Conservation (phyloP, 2,797 vertebrate species). For the Prionace glauca region DNA sequence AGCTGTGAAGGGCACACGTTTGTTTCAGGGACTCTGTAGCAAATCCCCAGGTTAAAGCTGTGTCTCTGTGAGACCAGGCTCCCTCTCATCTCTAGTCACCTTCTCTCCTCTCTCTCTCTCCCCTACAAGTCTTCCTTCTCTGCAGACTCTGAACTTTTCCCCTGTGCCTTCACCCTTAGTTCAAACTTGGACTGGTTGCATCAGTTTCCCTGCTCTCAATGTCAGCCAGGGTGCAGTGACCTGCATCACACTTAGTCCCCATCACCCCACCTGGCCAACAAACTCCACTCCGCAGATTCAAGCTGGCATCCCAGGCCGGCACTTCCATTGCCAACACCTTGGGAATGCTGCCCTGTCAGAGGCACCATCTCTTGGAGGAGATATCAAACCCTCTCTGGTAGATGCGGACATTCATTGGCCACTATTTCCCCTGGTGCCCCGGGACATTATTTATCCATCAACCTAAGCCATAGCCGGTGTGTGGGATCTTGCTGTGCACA, state of each 20-base stretch:
- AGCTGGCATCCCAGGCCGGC: background rate
- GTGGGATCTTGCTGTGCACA: background rate
- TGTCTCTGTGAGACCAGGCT: background rate
- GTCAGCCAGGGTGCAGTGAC: background rate
- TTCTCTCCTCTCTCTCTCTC: background rate
- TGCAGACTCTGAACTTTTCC: background rate
- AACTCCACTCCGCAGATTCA: background rate
- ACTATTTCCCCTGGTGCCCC: background rate
- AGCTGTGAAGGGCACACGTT: background rate
- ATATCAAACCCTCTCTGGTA: no score
- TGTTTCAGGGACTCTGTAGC: background rate
- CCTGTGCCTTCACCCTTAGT: background rate
- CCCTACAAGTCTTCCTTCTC: background rate
- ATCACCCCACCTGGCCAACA: background rate
- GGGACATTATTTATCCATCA: background rate
- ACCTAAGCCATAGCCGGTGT: background rate
- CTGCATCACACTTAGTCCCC: background rate
- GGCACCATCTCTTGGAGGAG: no score
- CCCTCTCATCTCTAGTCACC: background rate
- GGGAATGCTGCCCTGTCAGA: background rate
- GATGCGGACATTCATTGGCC: no score
- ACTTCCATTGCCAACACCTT: background rate
- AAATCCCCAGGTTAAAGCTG: background rate
- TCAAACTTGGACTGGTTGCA: background rate
- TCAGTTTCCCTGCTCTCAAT: background rate